A percentile compares a stretch with the other conserved stretches of the same genome.
Evolutionary conservation across 2,797 vertebrate species (phyloP).

Genomic region (Bovichtus diacanthus): DNA sequence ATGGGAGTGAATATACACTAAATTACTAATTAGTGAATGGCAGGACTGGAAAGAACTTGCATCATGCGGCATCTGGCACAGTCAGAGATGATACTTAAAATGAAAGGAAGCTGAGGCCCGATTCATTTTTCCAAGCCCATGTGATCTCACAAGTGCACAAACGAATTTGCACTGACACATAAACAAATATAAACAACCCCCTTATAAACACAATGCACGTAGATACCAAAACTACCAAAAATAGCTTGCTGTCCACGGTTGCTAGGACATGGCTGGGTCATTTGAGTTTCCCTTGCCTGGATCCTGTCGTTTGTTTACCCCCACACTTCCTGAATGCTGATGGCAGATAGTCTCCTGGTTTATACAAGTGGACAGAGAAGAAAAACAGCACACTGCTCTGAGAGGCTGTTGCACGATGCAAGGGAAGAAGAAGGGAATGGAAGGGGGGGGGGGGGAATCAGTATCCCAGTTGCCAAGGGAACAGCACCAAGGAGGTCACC

Average conservation of each 20-base stretch:
- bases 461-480: conserved; percentile 59
- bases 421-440: conserved; percentile 15
- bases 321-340: conserved; percentile 81
- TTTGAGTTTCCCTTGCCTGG: conserved; percentile 63
- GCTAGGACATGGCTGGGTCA: conserved; percentile 60
- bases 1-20: conserved; percentile 9
- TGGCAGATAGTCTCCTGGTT: conserved; percentile 73
- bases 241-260: conserved; percentile 56
- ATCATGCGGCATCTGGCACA: conserved; percentile 27
- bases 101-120: conserved; percentile 22
- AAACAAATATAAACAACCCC: conserved; percentile 49
- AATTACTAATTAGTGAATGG: conserved; percentile 32
- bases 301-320: conserved; percentile 74
- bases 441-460: neutral
- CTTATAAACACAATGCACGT: conserved; percentile 24
- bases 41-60: conserved; percentile 29
- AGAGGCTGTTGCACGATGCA: conserved; percentile 44
- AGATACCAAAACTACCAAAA: conserved; percentile 38
- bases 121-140: conserved; percentile 19
- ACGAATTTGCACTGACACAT: conserved; percentile 8
- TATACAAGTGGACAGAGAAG: conserved; percentile 68
- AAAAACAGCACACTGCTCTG: conserved; percentile 60
- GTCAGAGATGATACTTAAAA: conserved; percentile 9
- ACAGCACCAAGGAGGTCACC: conserved; percentile 60
- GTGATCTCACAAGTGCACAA: conserved; percentile 33